phyloP scores from a whole-genome alignment of 2,113 vertebrate genomes.

The Girardinichthys multiradiatus region DNA sequence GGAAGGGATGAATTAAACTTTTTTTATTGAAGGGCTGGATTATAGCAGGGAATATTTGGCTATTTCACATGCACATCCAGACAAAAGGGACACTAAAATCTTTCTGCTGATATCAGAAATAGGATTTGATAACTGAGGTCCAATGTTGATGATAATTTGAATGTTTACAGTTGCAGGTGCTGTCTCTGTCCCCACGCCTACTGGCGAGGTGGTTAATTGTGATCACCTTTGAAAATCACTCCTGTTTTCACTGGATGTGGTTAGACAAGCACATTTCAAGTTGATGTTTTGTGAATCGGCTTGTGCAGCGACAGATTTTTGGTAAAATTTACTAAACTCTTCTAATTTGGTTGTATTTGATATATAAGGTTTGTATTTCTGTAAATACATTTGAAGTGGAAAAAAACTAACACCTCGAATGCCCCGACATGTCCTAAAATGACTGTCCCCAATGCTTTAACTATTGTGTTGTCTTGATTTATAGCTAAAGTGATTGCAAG shows the following conservation, averaged over 20 bases:
- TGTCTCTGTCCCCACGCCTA: conserved; percentile 40
- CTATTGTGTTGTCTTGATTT: conserved; percentile 73
- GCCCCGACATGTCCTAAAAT: conserved; percentile 54
- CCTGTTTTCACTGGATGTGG: conserved; percentile 59
- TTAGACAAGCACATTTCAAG: conserved; percentile 77
- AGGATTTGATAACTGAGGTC: conserved; percentile 61
- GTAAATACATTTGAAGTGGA: conserved; percentile 60
- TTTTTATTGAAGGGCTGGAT: neutral
- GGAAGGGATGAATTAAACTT: neutral
- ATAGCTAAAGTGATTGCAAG: conserved; percentile 48
- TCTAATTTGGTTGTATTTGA: conserved; percentile 74
- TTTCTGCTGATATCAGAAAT: neutral
- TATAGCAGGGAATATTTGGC: neutral
- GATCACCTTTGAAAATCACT: conserved; percentile 45
- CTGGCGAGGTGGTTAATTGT: conserved; percentile 50
- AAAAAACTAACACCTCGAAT: conserved; percentile 3
- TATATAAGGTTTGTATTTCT: conserved; percentile 75
- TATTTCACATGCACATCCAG: neutral
- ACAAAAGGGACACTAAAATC: neutral
- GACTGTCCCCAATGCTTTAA: conserved; percentile 62
- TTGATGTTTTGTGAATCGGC: conserved; percentile 52
- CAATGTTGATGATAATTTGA: conserved; percentile 61
- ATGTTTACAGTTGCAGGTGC: conserved; percentile 71
- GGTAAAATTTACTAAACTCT: conserved; percentile 71
- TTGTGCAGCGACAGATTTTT: conserved; percentile 66